Evolutionary conservation across 2,797 vertebrate species (phyloP), one percentile per base, ranked within the genome.

Genomic region (Lagocephalus sceleratus): DNA sequence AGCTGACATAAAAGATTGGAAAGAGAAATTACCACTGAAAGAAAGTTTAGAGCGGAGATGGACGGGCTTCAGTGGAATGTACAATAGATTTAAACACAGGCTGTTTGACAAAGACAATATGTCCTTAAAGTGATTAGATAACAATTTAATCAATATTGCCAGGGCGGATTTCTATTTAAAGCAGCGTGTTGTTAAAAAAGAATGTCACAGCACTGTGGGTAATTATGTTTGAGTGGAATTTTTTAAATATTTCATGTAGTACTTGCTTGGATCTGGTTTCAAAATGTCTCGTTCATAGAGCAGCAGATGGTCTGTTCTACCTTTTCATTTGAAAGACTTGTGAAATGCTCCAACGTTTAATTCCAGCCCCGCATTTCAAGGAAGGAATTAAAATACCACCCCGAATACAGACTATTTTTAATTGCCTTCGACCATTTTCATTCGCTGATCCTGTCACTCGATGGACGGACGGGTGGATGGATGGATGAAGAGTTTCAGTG

Each of bases 1-100:
- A 62, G 76, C 78, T 74, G 76, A 84, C 75, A 51, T 57, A 73
- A 75, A 75, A 63, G 72, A 81, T 63, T 51, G 54, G 43, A 65
- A 56, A 65, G 66, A 72, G 47, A 63, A 78, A 73, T 73, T 78
- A 82, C 64, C 57, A 50, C 66, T 57, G 68, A 64, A 57, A 51
- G 63, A 75, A 75, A 75, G 72, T 78, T 84, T 76, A 20, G 21
- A 73, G 71, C 54, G 59, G 54, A 71, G 73, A 82, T 73, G 53
- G 63, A 60, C 69, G 66, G 70, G n/a, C 51, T 47, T 20, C 20
- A 57, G 56, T 19, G 7, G 40, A 19, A 74, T 54, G 32, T 78
- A 76, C 76, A 58, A 46, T 35, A 47, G 21, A 57, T 78, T 76
- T 73, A 71, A 73, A 52, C 47, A 53, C 51, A 11, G 43, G 58